Percentiles rank a stretch among this genome's conserved stretches.
These are phyloP conservation scores for Dendrolimus punctatus DNA, from an alignment of 1,140 invertebrate species.

Conservation along the genomic window DNA sequence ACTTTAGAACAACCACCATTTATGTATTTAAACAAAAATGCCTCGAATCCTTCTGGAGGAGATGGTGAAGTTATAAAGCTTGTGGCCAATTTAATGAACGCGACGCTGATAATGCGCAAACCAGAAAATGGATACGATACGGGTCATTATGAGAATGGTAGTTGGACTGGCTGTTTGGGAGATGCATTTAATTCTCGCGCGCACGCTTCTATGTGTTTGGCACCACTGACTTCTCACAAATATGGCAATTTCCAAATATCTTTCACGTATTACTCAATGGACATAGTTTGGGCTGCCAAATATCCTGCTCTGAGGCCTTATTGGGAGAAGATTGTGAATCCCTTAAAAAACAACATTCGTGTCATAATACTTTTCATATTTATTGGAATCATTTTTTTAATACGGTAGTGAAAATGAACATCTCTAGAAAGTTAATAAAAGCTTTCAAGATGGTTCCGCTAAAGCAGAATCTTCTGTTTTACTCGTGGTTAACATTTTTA, in stretches of 20 bases:
- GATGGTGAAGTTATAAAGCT: conserved; percentile 38
- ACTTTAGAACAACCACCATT: conserved; percentile 46
- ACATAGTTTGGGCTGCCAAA: conserved; percentile 41
- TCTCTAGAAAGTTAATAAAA: conserved; percentile 22
- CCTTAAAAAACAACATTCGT: conserved; percentile 26
- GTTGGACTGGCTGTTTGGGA: conserved; percentile 48
- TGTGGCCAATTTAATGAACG: conserved; percentile 33
- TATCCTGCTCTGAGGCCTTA: conserved; percentile 23
- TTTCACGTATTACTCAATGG: conserved; percentile 40
- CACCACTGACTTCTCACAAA: conserved; percentile 29
- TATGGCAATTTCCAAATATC: conserved; percentile 49
- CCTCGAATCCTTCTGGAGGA: conserved; percentile 17
- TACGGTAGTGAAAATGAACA: conserved; percentile 18
- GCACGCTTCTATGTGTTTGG: conserved; percentile 31
- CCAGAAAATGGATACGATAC: conserved; percentile 19
- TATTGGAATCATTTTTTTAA: conserved; percentile 23
- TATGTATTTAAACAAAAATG: conserved; percentile 33
- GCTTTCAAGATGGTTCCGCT: conserved; percentile 22
- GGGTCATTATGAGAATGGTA: conserved; percentile 31
- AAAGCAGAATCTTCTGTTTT: conserved; percentile 35
- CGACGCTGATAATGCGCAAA: conserved; percentile 24
- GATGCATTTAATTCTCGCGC: conserved; percentile 32
- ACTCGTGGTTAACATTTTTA: conserved; percentile 39
- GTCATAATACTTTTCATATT: conserved; percentile 33
- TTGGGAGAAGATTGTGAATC: conserved; percentile 44